These are phyloP conservation scores for Paracanthobrama guichenoti DNA, from an alignment of 2,113 vertebrate genomes.

Conservation along the genomic window DNA sequence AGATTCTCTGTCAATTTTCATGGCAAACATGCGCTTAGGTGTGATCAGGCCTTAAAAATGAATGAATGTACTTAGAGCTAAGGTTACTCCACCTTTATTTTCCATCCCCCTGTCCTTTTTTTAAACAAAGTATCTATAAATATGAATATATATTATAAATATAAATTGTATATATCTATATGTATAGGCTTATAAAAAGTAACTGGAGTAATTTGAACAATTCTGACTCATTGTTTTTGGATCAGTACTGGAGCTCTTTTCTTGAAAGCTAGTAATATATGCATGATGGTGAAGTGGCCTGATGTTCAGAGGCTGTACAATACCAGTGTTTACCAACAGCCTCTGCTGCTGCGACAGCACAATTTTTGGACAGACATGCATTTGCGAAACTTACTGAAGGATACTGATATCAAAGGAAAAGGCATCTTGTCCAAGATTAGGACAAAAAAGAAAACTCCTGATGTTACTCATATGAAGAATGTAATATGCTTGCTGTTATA, in stretches of 20 bases:
- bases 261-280: constrained; percentile 48
- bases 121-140: constrained; percentile 61
- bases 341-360: constrained; percentile 25
- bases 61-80: constrained; percentile 57
- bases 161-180: constrained; percentile 69
- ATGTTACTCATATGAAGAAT: constrained; percentile 70
- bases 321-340: constrained; percentile 12
- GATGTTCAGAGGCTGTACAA: constrained; percentile 49
- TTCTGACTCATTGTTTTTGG: constrained; percentile 51
- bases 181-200: constrained; percentile 68
- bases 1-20: not conserved
- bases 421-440: constrained; percentile 35
- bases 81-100: constrained; percentile 57
- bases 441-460: constrained; percentile 55
- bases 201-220: constrained; percentile 66
- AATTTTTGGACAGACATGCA: constrained; percentile 26
- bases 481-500: constrained; percentile 76
- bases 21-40: not conserved
- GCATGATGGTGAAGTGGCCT: constrained; percentile 11
- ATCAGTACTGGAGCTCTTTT: constrained; percentile 62
- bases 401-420: constrained; percentile 21
- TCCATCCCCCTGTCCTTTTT: constrained; percentile 24
- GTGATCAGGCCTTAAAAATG: not conserved
- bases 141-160: constrained; percentile 62
- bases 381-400: constrained; percentile 43